phyloP scores from a whole-genome alignment of 2,888 invertebrate genomes.

The Apodemia hepburni region DNA sequence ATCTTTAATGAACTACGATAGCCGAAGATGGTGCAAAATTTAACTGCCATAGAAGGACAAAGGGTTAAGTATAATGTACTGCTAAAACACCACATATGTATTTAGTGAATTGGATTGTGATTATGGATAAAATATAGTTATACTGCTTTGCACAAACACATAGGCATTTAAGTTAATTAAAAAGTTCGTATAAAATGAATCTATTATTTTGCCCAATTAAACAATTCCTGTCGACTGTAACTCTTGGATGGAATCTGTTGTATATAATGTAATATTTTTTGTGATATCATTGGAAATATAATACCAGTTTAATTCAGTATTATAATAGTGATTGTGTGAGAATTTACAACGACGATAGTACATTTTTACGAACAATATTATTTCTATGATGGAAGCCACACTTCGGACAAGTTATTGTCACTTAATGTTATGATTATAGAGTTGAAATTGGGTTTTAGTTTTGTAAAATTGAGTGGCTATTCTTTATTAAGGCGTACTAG shows the following conservation, averaged over 20 bases:
- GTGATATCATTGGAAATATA: conserved; percentile 29
- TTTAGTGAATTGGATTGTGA: conserved; percentile 14
- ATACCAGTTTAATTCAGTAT: conserved; percentile 73
- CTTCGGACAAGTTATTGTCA: not conserved
- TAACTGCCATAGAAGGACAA: conserved; percentile 44
- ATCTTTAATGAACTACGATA: conserved; percentile 44
- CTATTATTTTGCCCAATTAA: not conserved
- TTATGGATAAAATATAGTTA: conserved; percentile 14
- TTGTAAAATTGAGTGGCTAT: not conserved
- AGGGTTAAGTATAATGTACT: conserved; percentile 19
- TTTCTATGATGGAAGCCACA: conserved; percentile 34
- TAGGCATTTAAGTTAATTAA: conserved; percentile 28
- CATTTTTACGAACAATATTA: conserved; percentile 45
- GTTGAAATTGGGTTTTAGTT: not conserved
- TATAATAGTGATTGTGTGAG: conserved; percentile 68
- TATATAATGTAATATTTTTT: conserved; percentile 20
- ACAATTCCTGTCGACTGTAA: not conserved
- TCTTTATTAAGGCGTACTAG: not conserved
- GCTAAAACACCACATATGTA: conserved; percentile 18
- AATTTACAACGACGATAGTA: conserved; percentile 74
- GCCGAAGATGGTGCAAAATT: conserved; percentile 48
- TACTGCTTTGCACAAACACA: conserved; percentile 22
- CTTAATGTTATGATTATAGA: not conserved
- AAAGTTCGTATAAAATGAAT: conserved; percentile 1
- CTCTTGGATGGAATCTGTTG: conserved; percentile 4